phyloP scores from a whole-genome alignment of 2,888 invertebrate genomes.

The Craniophora ligustri region DNA sequence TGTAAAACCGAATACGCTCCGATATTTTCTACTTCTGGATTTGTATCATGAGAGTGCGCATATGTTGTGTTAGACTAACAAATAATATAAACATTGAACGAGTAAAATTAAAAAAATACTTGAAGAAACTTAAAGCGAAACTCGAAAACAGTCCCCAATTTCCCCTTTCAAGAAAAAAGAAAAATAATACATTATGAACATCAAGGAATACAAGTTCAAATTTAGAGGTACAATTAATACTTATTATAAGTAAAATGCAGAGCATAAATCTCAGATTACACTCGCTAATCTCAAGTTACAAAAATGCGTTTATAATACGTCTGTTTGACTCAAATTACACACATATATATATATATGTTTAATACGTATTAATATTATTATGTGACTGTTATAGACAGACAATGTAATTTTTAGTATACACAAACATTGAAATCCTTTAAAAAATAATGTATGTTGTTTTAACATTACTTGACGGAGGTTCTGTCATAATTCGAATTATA shows the following conservation, averaged over 20 bases:
- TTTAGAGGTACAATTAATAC: slow-evolving; percentile 49
- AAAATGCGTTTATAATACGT: slow-evolving; percentile 46
- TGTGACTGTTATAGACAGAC: not conserved
- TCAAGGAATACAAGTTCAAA: slow-evolving; percentile 31
- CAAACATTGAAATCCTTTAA: not conserved
- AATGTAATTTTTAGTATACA: not conserved
- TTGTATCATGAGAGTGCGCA: too few relatives aligned
- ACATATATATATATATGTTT: not conserved
- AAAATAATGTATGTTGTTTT: too few relatives aligned
- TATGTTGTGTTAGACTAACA: too few relatives aligned
- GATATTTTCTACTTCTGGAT: too few relatives aligned
- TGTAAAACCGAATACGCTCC: too few relatives aligned
- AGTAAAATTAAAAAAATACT: too few relatives aligned
- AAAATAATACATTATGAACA: slow-evolving; percentile 19
- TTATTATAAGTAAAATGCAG: slow-evolving; percentile 42
- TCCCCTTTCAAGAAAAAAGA: too few relatives aligned
- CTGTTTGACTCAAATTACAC: slow-evolving; percentile 8
- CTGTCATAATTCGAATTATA: too few relatives aligned
- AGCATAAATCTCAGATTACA: slow-evolving; percentile 33
- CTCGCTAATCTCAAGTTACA: slow-evolving; percentile 42
- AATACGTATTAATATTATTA: not conserved
- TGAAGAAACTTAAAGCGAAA: too few relatives aligned
- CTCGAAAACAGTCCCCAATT: too few relatives aligned
- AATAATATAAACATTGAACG: too few relatives aligned
- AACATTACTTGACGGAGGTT: too few relatives aligned